A percentile compares a stretch with the other conserved stretches of the same genome.
These are phyloP conservation scores for Drosophila anceps DNA, from an alignment of 2,888 invertebrate species.

Conservation along the genomic window DNA sequence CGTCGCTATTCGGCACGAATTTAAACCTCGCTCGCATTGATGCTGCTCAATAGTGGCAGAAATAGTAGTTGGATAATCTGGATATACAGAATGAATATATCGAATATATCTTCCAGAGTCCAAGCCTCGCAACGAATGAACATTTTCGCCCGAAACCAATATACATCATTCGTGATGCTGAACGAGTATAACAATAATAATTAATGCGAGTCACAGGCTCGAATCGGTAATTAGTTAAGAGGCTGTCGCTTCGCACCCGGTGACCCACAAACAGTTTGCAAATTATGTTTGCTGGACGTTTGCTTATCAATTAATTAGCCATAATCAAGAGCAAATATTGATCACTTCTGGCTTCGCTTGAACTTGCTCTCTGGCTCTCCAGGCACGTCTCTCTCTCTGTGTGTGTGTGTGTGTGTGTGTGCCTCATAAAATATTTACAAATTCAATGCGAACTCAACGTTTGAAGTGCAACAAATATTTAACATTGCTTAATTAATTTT, in stretches of 20 bases:
- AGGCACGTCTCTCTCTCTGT: background rate
- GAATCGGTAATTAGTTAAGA: constrained; percentile 18
- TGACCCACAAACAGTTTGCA: constrained; percentile 5
- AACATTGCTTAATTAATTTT: constrained; percentile 72
- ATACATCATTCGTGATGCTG: background rate
- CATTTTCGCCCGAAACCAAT: background rate
- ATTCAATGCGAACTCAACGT: constrained; percentile 69
- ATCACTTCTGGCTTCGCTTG: constrained; percentile 19
- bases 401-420: background rate
- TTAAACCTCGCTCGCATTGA: too few relatives aligned
- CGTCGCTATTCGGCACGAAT: too few relatives aligned
- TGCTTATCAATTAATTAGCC: constrained; percentile 78
- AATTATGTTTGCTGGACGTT: constrained; percentile 67
- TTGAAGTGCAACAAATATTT: constrained; percentile 74
- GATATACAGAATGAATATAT: too few relatives aligned
- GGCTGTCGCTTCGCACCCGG: constrained; percentile 7
- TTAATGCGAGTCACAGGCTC: background rate
- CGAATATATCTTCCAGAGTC: background rate
- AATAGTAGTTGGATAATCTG: too few relatives aligned
- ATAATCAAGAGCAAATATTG: constrained; percentile 70
- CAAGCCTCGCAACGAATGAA: too few relatives aligned
- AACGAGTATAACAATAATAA: background rate
- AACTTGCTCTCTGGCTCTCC: background rate
- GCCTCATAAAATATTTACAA: constrained; percentile 59
- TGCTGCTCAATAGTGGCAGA: too few relatives aligned